phyloP scores from a whole-genome alignment of 2,113 vertebrate genomes.

The Phalacrocorax pelagicus region DNA sequence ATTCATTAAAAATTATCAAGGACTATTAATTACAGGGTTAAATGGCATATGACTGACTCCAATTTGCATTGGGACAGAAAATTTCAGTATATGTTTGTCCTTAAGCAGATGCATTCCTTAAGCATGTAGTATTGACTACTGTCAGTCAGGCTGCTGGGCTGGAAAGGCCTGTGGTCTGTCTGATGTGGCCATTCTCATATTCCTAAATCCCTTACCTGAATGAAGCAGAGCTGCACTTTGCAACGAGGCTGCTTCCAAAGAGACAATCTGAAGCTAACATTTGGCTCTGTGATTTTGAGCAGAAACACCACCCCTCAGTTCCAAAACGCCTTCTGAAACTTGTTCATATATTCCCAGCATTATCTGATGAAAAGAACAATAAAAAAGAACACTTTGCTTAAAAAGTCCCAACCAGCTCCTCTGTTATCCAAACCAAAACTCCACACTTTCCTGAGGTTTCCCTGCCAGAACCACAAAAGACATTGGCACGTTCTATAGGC shows the following conservation, averaged over 20 bases:
- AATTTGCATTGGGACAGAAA: background rate
- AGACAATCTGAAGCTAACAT: background rate
- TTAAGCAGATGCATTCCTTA: background rate
- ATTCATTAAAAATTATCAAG: background rate
- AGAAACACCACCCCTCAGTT: background rate
- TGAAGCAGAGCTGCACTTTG: background rate
- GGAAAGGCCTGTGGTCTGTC: background rate
- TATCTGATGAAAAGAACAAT: constrained; percentile 49
- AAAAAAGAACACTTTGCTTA: background rate
- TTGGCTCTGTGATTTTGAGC: background rate
- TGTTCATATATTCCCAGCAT: background rate
- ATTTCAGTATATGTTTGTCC: background rate
- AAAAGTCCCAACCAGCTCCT: background rate
- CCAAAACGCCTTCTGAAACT: constrained; percentile 27
- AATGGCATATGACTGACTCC: background rate
- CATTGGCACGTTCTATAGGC: background rate
- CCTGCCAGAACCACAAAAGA: constrained; percentile 56
- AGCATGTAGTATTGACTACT: background rate
- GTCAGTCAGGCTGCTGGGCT: background rate
- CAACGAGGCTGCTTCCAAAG: background rate
- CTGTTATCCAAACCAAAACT: constrained; percentile 36
- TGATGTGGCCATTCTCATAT: background rate
- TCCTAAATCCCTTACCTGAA: background rate
- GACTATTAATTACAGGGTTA: background rate
- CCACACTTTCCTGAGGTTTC: constrained; percentile 21